These are phyloP conservation scores for Sabatieria punctata DNA, from an alignment of 2,888 invertebrate genomes.

Conservation along the genomic window DNA sequence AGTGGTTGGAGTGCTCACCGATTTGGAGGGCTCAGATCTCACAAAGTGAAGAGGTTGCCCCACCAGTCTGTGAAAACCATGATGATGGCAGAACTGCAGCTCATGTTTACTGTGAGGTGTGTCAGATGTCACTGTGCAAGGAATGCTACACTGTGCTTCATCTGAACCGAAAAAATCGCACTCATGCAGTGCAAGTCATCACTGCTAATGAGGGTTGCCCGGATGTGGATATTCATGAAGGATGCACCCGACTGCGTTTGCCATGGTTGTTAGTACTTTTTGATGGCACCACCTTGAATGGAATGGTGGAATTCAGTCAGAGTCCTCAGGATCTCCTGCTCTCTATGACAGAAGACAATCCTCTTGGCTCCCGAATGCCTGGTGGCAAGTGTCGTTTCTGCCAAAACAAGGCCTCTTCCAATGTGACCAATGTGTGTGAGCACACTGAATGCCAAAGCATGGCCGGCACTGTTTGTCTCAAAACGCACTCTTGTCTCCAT, in stretches of 20 bases:
- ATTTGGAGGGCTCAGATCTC: constrained; percentile 11
- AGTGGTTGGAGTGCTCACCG: constrained; percentile 19
- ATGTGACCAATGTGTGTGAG: constrained; percentile 66
- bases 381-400: constrained; percentile 14
- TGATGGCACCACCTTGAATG: constrained; percentile 74
- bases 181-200: constrained; percentile 55
- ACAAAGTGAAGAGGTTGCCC: not conserved
- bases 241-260: constrained; percentile 78
- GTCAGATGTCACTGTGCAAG: constrained; percentile 50
- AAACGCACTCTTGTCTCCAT: constrained; percentile 69
- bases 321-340: not conserved
- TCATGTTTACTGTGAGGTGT: constrained; percentile 72
- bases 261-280: constrained; percentile 85
- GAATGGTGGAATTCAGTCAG: constrained; percentile 49
- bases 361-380: too few relatives aligned
- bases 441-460: constrained; percentile 83
- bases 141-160: constrained; percentile 92
- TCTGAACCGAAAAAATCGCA: constrained; percentile 64
- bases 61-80: constrained; percentile 61
- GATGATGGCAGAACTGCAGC: constrained; percentile 84
- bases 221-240: constrained; percentile 85
- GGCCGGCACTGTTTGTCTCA: constrained; percentile 60
- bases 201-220: constrained; percentile 7
- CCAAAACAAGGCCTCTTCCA: constrained; percentile 13
- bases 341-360: not conserved